phyloP scores from a whole-genome alignment of 2,113 vertebrate species.

The Clupea harengus region DNA sequence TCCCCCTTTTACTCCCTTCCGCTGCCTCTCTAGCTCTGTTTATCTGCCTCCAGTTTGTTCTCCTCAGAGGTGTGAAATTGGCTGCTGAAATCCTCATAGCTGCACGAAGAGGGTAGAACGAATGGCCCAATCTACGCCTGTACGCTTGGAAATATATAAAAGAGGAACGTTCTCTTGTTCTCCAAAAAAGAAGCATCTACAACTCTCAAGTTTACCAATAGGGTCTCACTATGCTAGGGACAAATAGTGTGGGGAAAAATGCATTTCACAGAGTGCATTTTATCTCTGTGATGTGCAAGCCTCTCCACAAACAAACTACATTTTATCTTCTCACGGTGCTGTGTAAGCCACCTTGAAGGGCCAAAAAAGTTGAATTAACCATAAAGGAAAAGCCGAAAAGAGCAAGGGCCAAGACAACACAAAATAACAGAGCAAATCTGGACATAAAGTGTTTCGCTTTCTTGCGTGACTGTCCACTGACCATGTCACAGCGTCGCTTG shows the following conservation, averaged over 20 bases:
- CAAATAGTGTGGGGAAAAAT: background rate
- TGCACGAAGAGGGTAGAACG: background rate
- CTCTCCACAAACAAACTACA: background rate
- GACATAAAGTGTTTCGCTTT: too few relatives aligned
- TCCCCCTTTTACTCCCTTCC: background rate
- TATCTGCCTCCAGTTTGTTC: slow-evolving; percentile 2
- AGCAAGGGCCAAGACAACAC: background rate
- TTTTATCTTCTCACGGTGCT: background rate
- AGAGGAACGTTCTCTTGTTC: background rate
- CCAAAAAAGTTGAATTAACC: background rate
- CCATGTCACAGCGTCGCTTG: too few relatives aligned
- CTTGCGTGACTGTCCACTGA: too few relatives aligned
- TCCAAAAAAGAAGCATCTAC: too few relatives aligned
- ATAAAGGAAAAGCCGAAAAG: background rate
- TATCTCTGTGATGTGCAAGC: background rate
- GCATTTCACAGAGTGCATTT: background rate
- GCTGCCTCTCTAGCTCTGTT: background rate
- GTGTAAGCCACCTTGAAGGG: background rate
- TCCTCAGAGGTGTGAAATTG: background rate
- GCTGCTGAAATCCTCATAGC: background rate
- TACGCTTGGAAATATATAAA: background rate
- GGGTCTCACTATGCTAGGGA: background rate
- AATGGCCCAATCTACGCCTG: background rate
- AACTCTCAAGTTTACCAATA: background rate
- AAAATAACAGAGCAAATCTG: too few relatives aligned